A percentile compares a stretch with the other conserved stretches of the same genome.
Conservation (phyloP, 2,888 invertebrate genomes). For the Lithosia quadra region DNA sequence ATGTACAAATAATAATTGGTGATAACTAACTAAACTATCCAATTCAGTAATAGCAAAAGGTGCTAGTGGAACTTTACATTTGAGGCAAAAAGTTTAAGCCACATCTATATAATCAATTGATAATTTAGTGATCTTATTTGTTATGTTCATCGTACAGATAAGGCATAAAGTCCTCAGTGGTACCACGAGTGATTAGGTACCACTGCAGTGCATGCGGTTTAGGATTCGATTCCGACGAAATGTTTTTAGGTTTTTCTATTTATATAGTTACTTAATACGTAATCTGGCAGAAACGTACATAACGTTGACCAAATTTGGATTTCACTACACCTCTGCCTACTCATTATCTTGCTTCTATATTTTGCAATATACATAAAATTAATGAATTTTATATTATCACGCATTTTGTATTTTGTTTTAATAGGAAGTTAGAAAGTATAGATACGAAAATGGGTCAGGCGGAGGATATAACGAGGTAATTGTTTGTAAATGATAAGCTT, state of each 20-base stretch:
- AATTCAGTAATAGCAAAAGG: background rate
- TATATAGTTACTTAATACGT: no score
- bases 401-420: background rate
- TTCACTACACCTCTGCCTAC: background rate
- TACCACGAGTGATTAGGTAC: no score
- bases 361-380: background rate
- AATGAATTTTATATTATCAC: background rate
- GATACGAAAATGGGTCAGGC: conserved; percentile 5
- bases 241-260: background rate
- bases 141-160: background rate
- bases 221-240: background rate
- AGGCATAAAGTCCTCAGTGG: background rate
- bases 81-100: background rate
- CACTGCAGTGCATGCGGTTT: background rate
- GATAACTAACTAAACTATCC: background rate
- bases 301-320: background rate
- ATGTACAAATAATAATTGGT: background rate
- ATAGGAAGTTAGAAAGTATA: background rate
- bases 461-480: conserved; percentile 27
- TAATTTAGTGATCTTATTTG: background rate
- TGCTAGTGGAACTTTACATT: no score
- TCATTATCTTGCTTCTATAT: background rate
- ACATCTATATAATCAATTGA: background rate
- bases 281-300: no score
- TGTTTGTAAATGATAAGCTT: conserved; percentile 47